Evolutionary conservation across 2,797 vertebrate species (phyloP), one percentile per base, ranked within the genome.

Genomic region (Chaetodon trifasciatus): DNA sequence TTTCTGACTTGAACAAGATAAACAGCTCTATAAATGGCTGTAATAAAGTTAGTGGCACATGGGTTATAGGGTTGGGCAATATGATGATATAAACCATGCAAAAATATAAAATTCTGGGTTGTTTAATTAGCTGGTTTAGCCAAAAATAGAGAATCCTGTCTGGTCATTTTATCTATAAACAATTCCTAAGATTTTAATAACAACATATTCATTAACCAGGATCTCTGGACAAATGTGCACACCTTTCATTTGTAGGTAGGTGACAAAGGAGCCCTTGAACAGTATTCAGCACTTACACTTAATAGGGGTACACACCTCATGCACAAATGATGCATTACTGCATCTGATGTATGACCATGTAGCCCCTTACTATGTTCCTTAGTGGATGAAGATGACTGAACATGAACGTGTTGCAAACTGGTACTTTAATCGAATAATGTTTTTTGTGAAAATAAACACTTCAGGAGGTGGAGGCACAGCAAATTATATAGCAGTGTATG

Each of bases 381-480:
- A 40, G 17, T 56, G 5, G 8, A 47, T 76, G 32, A 66, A 53
- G 39, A 56, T 28, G 50, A 57, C 11, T 63, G 11, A 64, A 21
- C 19, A 61, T 73, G 16, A 17, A 46, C 9, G 1, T 37, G 39
- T 47, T 50, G 6, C 3, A 10, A 19, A 74, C 9, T 58, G 8
- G 4, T 58, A n/a, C 28, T 55, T 64, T 28, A 8, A 49, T 10
- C 17, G 4, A 8, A n/a, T 52, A 35, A 19, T 49, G 19, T 21
- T 53, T 47, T 62, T 74, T 49, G 2, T 60, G 19, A 67, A 53
- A 74, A 61, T 42, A 69, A 84, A 65, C 23, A 84, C 39, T 65
- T 73, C 3, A 55, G 49, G 52, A 64, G 50, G 35, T 66, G 60
- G 12, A 58, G 8, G 46, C 19, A 67, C 74, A 69, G 23, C 8